Conservation (phyloP, 1,140 invertebrate genomes). For the Coenobita brevimanus region DNA sequence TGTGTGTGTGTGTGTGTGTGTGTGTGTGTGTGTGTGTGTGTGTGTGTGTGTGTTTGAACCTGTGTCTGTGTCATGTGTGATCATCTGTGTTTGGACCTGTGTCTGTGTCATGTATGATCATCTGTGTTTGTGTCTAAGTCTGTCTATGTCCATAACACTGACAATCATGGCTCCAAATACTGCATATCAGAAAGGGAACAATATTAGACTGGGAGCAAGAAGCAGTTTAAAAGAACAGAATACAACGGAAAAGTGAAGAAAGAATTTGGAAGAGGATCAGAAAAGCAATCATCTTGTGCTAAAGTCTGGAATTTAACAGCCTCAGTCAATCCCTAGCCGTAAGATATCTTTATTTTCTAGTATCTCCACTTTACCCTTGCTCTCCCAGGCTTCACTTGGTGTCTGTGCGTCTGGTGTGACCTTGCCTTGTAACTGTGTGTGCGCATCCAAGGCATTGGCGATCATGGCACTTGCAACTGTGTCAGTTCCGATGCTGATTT, state of each 20-base stretch:
- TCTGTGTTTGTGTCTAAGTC: too few species aligned
- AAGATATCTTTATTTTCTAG: conserved; percentile 39
- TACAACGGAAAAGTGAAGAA: too few species aligned
- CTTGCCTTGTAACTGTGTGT: conserved; percentile 32
- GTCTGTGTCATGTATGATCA: not conserved
- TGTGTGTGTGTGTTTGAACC: conserved; percentile 7
- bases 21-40: conserved; percentile 14
- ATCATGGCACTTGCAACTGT: conserved; percentile 68
- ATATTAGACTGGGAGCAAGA: too few species aligned
- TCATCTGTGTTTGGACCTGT: not conserved
- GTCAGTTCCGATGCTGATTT: conserved; percentile 62
- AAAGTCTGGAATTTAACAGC: too few species aligned
- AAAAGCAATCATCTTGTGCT: too few species aligned
- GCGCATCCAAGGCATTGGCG: conserved; percentile 57
- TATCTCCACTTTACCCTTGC: conserved; percentile 34
- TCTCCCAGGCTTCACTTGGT: not conserved
- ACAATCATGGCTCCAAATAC: too few species aligned
- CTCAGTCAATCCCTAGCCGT: conserved; percentile 48
- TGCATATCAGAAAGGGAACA: too few species aligned
- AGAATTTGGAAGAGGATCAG: too few species aligned
- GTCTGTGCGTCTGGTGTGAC: too few species aligned
- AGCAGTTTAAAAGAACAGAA: too few species aligned
- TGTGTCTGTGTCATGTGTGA: not conserved
- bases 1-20: conserved; percentile 10
- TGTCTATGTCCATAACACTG: too few species aligned